phyloP scores from a whole-genome alignment of 2,797 vertebrate genomes.

The Hyperoplus lanceolatus region DNA sequence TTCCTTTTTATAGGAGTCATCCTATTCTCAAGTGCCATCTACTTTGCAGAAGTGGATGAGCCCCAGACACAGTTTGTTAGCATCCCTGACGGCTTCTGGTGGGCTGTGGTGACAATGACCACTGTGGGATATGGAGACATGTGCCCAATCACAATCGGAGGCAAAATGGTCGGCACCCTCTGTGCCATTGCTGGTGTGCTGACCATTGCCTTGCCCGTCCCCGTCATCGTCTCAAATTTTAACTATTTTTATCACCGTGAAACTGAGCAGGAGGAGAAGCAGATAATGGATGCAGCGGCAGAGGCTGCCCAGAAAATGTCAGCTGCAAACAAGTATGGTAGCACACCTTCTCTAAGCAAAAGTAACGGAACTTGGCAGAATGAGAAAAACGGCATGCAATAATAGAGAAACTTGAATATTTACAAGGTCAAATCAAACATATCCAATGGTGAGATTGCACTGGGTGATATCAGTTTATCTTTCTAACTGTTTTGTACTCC shows the following conservation, averaged over 20 bases:
- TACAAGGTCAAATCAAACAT: constrained; percentile 44
- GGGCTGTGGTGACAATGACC: constrained; percentile 99
- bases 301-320: constrained; percentile 86
- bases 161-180: constrained; percentile 97
- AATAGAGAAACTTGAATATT: constrained; percentile 22
- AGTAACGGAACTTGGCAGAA: constrained; percentile 88
- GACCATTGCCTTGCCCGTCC: constrained; percentile 97
- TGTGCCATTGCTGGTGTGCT: constrained; percentile 97
- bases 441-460: constrained; percentile 43
- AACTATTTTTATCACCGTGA: constrained; percentile 99
- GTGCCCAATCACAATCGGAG: constrained; percentile 95
- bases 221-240: constrained; percentile 99
- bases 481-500: constrained; percentile 65
- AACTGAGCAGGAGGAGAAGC: constrained; percentile 94
- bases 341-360: constrained; percentile 91
- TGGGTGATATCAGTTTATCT: constrained; percentile 30
- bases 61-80: constrained; percentile 97
- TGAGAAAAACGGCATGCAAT: constrained; percentile 87
- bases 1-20: constrained; percentile 99
- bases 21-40: constrained; percentile 97
- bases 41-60: constrained; percentile 98
- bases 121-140: constrained; percentile 99
- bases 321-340: constrained; percentile 84
- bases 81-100: constrained; percentile 99
- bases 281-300: constrained; percentile 87